phyloP scores from a whole-genome alignment of 2,797 vertebrate species.

The Tangara arthus region DNA sequence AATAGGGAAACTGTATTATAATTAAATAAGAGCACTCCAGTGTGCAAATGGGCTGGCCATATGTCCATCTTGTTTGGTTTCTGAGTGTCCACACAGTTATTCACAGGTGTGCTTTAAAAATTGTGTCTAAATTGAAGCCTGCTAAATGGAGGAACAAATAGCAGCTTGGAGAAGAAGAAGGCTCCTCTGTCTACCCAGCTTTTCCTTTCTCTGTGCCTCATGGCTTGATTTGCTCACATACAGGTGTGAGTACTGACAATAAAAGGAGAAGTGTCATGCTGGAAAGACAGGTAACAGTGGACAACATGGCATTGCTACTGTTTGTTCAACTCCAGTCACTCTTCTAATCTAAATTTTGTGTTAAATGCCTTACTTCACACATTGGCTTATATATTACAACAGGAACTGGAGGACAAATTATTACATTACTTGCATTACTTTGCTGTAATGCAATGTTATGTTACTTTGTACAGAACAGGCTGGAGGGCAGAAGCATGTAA shows the following conservation, averaged over 20 bases:
- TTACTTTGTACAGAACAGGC: background rate
- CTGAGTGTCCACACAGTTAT: background rate
- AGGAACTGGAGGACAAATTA: background rate
- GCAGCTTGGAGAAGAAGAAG: background rate
- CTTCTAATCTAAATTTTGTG: background rate
- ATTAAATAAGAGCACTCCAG: background rate
- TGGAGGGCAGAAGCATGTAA: background rate
- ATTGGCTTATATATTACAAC: background rate
- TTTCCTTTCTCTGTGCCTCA: background rate
- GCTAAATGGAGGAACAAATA: background rate
- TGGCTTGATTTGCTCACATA: background rate
- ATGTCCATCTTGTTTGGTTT: background rate
- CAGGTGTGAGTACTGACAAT: background rate
- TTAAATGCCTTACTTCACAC: background rate
- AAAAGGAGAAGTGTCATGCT: accelerated
- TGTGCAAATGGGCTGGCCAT: background rate
- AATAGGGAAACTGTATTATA: background rate
- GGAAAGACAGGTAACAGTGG: background rate
- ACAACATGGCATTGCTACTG: background rate
- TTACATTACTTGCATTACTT: background rate
- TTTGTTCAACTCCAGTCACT: background rate
- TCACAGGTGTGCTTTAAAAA: background rate
- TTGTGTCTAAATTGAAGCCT: background rate
- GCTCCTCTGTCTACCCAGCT: background rate
- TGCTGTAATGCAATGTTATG: background rate